phyloP scores from a whole-genome alignment of 64 coral and sea anemone genomes.

The Cladopsammia gracilis region DNA sequence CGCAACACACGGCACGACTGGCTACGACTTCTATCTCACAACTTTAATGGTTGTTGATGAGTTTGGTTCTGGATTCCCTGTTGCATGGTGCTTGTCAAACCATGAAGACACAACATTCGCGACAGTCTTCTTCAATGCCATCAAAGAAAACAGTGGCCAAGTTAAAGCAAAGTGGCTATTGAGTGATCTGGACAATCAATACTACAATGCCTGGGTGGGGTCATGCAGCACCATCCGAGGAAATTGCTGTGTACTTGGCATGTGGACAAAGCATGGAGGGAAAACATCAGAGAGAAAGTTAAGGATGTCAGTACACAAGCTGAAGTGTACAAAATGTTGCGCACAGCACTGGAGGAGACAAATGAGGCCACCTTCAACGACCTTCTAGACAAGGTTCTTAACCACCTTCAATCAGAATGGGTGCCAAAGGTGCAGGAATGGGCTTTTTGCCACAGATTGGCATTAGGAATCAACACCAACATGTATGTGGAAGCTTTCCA shows the following conservation, averaged over 20 bases:
- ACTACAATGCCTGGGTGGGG: slow-evolving; percentile 74
- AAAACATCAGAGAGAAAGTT: slow-evolving; percentile 33
- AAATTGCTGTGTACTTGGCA: slow-evolving; percentile 71
- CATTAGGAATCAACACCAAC: slow-evolving; percentile 72
- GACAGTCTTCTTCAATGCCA: slow-evolving; percentile 26
- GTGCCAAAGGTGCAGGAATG: slow-evolving; percentile 12
- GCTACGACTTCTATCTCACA: slow-evolving; percentile 55
- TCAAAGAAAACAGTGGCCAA: slow-evolving; percentile 17
- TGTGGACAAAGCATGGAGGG: slow-evolving; percentile 68
- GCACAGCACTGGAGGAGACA: slow-evolving; percentile 36
- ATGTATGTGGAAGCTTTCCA: slow-evolving; percentile 77
- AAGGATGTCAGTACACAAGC: background rate
- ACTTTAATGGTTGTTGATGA: slow-evolving; percentile 64
- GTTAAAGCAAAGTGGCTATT: slow-evolving; percentile 30
- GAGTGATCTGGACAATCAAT: slow-evolving; percentile 57
- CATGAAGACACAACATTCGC: slow-evolving; percentile 46
- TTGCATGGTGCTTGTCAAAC: slow-evolving; percentile 64
- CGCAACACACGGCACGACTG: slow-evolving; percentile 69
- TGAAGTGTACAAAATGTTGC: slow-evolving; percentile 72
- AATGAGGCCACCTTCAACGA: slow-evolving; percentile 28
- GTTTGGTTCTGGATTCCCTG: slow-evolving; percentile 60
- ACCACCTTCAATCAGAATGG: slow-evolving; percentile 45
- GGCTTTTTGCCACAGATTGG: slow-evolving; percentile 62
- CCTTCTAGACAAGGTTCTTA: slow-evolving; percentile 7
- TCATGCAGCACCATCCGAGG: slow-evolving; percentile 30